Evolutionary conservation across 2,113 vertebrate genomes (phyloP).

Genomic region (Oncorhynchus masou): DNA sequence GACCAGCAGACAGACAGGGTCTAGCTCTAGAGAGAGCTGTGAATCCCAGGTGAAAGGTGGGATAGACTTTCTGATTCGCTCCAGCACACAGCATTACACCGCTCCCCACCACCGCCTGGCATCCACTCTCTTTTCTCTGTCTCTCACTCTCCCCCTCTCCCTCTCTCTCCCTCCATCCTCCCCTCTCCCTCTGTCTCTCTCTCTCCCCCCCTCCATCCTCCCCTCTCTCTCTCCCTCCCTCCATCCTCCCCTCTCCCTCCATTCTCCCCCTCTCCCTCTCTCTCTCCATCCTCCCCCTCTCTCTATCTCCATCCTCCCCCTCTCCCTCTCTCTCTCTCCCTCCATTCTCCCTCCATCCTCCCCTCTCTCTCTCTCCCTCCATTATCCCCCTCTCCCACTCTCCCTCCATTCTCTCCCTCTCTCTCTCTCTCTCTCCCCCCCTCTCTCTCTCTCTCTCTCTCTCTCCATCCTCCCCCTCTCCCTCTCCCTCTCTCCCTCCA

Average conservation of each 20-base stretch:
- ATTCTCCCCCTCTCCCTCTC: conserved; percentile 5
- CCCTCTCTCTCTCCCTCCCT: conserved; percentile 21
- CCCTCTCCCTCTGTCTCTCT: conserved; percentile 45
- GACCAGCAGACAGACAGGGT: conserved; percentile 41
- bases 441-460: conserved; percentile 23
- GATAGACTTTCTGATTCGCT: conserved; percentile 79
- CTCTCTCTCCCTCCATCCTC: conserved; percentile 49
- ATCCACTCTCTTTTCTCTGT: conserved; percentile 47
- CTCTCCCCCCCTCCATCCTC: conserved; percentile 47
- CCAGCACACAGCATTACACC: conserved; percentile 74
- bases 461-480: conserved; percentile 38
- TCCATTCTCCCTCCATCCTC: too few relatives aligned
- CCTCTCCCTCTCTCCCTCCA: neutral
- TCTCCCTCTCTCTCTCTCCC: too few relatives aligned
- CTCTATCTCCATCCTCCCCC: too few relatives aligned
- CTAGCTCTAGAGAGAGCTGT: conserved; percentile 56
- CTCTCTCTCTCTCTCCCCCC: too few relatives aligned
- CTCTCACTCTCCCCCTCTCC: conserved; percentile 35
- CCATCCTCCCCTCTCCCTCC: conserved; percentile 13
- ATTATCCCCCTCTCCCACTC: too few relatives aligned
- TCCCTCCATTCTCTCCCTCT: too few relatives aligned
- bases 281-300: conserved; percentile 32
- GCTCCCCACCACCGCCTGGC: conserved; percentile 51
- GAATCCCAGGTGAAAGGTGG: conserved; percentile 81
- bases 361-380: too few relatives aligned